A percentile compares a stretch with the other conserved stretches of the same genome.
These are phyloP conservation scores for Tryphoninae sp. DNA, from an alignment of 2,888 invertebrate species.

Conservation along the genomic window DNA sequence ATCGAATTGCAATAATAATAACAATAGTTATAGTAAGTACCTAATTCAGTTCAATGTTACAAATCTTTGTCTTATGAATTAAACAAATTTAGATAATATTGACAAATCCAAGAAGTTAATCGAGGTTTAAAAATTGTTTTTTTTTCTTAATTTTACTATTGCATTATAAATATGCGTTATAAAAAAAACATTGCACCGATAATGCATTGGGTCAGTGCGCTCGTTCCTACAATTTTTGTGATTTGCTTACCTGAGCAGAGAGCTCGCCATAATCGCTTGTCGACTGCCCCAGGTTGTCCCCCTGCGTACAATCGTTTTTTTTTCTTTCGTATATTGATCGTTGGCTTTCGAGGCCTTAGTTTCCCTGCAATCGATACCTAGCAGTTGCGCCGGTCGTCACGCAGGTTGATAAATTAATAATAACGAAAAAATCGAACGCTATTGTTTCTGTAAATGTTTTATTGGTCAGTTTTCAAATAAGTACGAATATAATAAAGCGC, in stretches of 20 bases:
- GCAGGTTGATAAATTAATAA: constrained; percentile 40
- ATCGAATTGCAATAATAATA: not conserved
- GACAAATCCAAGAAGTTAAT: not conserved
- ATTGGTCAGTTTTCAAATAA: constrained; percentile 27
- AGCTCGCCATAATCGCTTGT: constrained; percentile 72
- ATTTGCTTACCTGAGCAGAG: constrained; percentile 72
- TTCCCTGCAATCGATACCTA: constrained; percentile 62
- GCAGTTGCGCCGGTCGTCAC: constrained; percentile 28
- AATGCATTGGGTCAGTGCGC: not conserved
- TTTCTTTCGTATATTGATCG: constrained; percentile 67
- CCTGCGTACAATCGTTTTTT: constrained; percentile 60
- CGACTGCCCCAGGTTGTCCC: constrained; percentile 66
- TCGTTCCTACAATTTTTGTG: constrained; percentile 33
- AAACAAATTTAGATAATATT: not conserved
- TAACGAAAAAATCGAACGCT: not conserved
- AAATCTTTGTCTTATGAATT: not conserved
- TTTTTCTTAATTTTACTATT: not conserved
- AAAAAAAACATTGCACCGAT: not conserved
- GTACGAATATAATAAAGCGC: not conserved
- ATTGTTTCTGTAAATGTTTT: constrained; percentile 27
- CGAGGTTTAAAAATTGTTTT: not conserved
- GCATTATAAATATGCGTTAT: not conserved
- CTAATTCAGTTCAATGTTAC: not conserved
- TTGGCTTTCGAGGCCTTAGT: constrained; percentile 49
- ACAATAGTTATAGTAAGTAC: not conserved